Conservation (phyloP, 2,113 vertebrate species). For the Rhipidura dahli region DNA sequence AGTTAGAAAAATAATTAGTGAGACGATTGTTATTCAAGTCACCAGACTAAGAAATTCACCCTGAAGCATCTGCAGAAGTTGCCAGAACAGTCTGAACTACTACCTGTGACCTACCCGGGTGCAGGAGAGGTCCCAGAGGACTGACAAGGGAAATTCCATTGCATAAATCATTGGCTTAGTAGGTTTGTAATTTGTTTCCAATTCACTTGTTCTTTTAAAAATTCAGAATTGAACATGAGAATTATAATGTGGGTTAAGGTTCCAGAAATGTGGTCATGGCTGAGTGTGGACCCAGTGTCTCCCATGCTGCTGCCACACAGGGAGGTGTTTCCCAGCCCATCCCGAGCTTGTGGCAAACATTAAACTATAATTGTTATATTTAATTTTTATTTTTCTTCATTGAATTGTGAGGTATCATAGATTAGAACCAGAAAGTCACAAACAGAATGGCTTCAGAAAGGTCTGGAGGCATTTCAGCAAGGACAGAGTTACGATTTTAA, state of each 20-base stretch:
- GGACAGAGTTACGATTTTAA: not conserved
- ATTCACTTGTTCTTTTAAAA: not conserved
- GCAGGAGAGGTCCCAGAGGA: not conserved
- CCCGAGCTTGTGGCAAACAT: not conserved
- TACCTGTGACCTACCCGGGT: not conserved
- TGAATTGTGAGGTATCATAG: not conserved
- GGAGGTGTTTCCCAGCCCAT: not conserved
- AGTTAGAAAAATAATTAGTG: not conserved
- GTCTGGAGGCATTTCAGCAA: not conserved
- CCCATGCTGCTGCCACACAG: not conserved
- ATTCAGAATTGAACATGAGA: not conserved
- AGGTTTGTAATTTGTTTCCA: not conserved
- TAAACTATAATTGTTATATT: not conserved
- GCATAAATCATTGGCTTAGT: not conserved
- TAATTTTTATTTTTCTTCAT: not conserved
- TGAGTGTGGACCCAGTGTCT: no score
- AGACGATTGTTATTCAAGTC: not conserved
- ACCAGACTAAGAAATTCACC: not conserved
- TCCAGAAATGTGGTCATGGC: fast-evolving
- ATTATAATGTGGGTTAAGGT: not conserved
- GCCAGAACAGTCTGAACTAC: not conserved
- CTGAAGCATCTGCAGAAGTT: not conserved
- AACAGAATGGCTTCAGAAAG: not conserved
- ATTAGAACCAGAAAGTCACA: fast-evolving
- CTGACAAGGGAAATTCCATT: not conserved